phyloP scores from a whole-genome alignment of 2,888 invertebrate species.

The Agonopterix heracliana region DNA sequence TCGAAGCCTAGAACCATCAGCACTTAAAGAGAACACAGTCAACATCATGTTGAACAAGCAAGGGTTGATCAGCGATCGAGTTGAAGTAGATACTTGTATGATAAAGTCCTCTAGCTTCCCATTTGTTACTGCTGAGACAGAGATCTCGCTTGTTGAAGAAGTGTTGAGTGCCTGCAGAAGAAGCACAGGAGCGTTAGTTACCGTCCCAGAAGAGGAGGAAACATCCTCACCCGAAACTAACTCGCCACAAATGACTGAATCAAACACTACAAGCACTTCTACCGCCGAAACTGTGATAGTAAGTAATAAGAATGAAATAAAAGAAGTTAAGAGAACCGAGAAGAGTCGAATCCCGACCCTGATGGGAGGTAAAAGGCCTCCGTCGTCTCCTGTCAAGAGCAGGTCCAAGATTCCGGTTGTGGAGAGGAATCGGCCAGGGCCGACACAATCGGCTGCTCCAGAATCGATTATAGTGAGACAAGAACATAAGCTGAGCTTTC shows the following conservation, averaged over 20 bases:
- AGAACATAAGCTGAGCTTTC: slow-evolving; percentile 81
- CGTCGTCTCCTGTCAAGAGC: slow-evolving; percentile 56
- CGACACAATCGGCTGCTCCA: slow-evolving; percentile 30
- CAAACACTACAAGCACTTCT: slow-evolving; percentile 80
- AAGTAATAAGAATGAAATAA: slow-evolving; percentile 72
- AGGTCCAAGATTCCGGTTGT: slow-evolving; percentile 64
- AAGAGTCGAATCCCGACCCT: slow-evolving; percentile 75
- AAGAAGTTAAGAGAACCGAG: slow-evolving; percentile 63
- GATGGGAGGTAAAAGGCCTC: slow-evolving; percentile 66
- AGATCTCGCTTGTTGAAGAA: slow-evolving; percentile 64
- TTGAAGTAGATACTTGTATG: slow-evolving; percentile 41
- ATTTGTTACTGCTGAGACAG: slow-evolving; percentile 44
- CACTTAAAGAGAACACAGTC: slow-evolving; percentile 60
- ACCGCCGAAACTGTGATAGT: slow-evolving; percentile 84
- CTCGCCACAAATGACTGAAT: slow-evolving; percentile 79
- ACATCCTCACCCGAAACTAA: slow-evolving; percentile 67
- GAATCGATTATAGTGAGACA: slow-evolving; percentile 67
- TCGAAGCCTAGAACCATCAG: slow-evolving; percentile 50
- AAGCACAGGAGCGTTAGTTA: slow-evolving; percentile 65
- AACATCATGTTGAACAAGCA: slow-evolving; percentile 57
- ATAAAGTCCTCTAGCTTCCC: slow-evolving; percentile 61
- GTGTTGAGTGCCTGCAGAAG: slow-evolving; percentile 63
- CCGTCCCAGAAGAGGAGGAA: slow-evolving; percentile 80
- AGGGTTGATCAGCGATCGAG: slow-evolving; percentile 31
- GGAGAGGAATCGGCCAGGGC: slow-evolving; percentile 34